Evolutionary conservation across 2,888 invertebrate genomes (phyloP).

Genomic region (Tiliacea aurago): DNA sequence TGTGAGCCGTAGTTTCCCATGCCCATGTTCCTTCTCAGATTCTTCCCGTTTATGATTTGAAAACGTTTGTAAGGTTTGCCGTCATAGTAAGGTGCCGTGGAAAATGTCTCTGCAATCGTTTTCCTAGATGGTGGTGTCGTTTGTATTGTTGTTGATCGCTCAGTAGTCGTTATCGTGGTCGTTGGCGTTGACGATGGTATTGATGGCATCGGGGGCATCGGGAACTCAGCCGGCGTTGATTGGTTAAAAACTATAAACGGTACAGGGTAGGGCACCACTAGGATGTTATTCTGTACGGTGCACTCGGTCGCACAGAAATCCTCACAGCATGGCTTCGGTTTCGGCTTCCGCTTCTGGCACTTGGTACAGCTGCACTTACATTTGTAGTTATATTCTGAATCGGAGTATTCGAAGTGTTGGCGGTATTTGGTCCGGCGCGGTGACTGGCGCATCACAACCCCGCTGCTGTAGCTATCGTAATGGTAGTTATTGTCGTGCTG

Average conservation of each 20-base stretch:
- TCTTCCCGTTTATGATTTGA: slow-evolving; percentile 25
- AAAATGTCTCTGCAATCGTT: background rate
- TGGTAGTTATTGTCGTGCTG: slow-evolving; percentile 18
- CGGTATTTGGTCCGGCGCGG: slow-evolving; percentile 2
- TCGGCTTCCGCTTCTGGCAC: slow-evolving; percentile 38
- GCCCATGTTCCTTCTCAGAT: slow-evolving; percentile 28
- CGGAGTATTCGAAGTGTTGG: slow-evolving; percentile 33
- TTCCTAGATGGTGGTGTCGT: slow-evolving; percentile 1
- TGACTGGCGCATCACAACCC: slow-evolving; percentile 5
- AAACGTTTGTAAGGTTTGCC: slow-evolving; percentile 31
- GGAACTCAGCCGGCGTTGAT: background rate
- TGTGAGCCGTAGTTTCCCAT: slow-evolving; percentile 11
- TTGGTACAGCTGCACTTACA: slow-evolving; percentile 46
- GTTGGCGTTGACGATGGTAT: background rate
- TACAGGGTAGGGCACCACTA: slow-evolving; percentile 56
- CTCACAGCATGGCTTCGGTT: slow-evolving; percentile 30
- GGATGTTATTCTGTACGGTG: slow-evolving; percentile 34
- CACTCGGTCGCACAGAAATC: slow-evolving; percentile 37
- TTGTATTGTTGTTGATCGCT: background rate
- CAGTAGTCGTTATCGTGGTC: background rate
- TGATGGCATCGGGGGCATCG: background rate
- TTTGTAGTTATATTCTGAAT: slow-evolving; percentile 23
- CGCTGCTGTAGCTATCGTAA: slow-evolving; percentile 44
- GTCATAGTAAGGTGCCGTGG: slow-evolving; percentile 16
- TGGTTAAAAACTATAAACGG: slow-evolving; percentile 50